Evolutionary conservation across 2,888 invertebrate species (phyloP).

Genomic region (Pseudococcus viburni): DNA sequence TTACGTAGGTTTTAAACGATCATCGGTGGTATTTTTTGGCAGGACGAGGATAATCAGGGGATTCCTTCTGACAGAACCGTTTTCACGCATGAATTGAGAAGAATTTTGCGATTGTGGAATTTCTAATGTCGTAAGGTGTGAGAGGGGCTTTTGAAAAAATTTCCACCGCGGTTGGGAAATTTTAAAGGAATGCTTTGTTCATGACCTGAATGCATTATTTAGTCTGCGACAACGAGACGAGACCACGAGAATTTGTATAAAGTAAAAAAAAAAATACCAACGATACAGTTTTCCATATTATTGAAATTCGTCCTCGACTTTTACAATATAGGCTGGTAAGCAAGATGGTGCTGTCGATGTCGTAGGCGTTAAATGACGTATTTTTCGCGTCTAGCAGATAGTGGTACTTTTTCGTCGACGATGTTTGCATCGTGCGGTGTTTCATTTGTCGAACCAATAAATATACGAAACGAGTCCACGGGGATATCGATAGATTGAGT

Average conservation of each 20-base stretch:
- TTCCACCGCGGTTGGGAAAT: background rate
- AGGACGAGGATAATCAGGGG: background rate
- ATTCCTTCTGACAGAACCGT: background rate
- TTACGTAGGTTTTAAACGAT: background rate
- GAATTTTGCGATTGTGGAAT: slow-evolving; percentile 26
- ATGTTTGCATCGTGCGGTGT: background rate
- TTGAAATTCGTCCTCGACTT: background rate
- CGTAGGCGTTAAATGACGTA: slow-evolving; percentile 27
- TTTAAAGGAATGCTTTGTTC: slow-evolving; percentile 29
- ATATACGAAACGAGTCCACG: background rate
- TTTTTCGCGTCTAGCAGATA: background rate
- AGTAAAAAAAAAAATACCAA: background rate
- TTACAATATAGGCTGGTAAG: background rate
- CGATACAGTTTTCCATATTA: background rate
- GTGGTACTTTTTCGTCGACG: background rate
- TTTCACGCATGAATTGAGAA: slow-evolving; percentile 29
- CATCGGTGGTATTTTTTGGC: background rate
- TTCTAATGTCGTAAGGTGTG: background rate
- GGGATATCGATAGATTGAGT: slow-evolving; percentile 44
- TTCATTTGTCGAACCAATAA: slow-evolving; percentile 10
- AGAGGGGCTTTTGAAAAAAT: background rate
- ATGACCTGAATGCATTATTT: slow-evolving; percentile 38
- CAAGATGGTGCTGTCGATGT: too few relatives aligned
- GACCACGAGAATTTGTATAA: background rate
- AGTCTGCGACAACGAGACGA: background rate